Conservation (phyloP, 1,140 invertebrate genomes). For the Heliconius himera region DNA sequence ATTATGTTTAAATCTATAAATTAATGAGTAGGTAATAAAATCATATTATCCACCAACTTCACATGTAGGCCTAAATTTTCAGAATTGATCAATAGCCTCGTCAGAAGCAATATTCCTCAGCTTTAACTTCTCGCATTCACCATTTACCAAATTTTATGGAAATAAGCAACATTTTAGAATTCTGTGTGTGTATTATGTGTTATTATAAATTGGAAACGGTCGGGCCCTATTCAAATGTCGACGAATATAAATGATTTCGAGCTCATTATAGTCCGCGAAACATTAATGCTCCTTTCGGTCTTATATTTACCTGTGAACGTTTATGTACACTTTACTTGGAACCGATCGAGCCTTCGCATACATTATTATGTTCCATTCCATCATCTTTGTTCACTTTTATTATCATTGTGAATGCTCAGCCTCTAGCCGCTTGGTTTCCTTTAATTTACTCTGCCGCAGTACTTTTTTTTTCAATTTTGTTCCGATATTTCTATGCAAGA, state of each 20-base stretch:
- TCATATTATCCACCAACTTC: neutral
- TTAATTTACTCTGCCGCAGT: constrained; percentile 15
- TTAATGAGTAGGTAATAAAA: neutral
- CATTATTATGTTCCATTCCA: constrained; percentile 23
- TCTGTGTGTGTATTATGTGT: constrained; percentile 43
- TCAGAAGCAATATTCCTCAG: constrained; percentile 23
- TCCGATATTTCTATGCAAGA: constrained; percentile 15
- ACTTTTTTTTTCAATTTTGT: constrained; percentile 19
- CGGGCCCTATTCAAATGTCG: constrained; percentile 52
- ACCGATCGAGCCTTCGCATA: constrained; percentile 19
- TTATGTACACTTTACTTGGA: constrained; percentile 20
- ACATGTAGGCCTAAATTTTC: neutral
- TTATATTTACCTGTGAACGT: constrained; percentile 22
- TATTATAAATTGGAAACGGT: constrained; percentile 54
- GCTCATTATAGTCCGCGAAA: constrained; percentile 47
- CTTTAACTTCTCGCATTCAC: constrained; percentile 27
- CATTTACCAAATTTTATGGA: constrained; percentile 43
- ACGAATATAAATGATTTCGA: constrained; percentile 50
- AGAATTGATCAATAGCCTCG: constrained; percentile 13
- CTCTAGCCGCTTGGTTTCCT: constrained; percentile 22
- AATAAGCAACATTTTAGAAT: constrained; percentile 38
- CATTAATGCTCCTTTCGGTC: constrained; percentile 18
- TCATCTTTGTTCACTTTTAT: constrained; percentile 19
- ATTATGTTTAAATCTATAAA: too few species aligned
- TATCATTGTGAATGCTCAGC: constrained; percentile 18